phyloP scores from a whole-genome alignment of 2,888 invertebrate genomes.

The Cryptosula pallasiana region DNA sequence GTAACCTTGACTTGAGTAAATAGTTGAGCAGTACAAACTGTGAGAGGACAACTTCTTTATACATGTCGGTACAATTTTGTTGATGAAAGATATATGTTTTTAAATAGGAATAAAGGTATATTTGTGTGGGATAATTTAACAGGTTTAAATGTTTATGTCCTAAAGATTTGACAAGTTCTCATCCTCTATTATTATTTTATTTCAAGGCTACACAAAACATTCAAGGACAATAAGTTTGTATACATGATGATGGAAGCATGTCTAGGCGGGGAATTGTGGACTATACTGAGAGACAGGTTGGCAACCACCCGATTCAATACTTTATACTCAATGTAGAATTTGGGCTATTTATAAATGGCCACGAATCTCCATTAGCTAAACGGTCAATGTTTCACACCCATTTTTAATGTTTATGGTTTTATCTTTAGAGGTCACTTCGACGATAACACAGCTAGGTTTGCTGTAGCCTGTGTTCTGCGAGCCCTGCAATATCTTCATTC shows the following conservation, averaged over 20 bases:
- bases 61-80: no score
- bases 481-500: conserved; percentile 94
- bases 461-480: conserved; percentile 80
- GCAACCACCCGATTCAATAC: neutral
- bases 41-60: no score
- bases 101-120: no score
- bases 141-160: no score
- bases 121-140: no score
- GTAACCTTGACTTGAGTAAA: neutral
- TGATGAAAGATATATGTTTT: no score
- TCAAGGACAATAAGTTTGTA: conserved; percentile 82
- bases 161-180: no score
- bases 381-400: no score
- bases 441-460: conserved; percentile 59
- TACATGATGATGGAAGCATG: conserved; percentile 93
- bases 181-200: no score
- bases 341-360: no score
- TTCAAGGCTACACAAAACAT: conserved; percentile 77
- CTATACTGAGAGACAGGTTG: conserved; percentile 74
- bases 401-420: neutral
- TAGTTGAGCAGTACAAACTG: neutral
- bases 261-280: conserved; percentile 91
- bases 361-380: no score
- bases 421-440: conserved; percentile 38
- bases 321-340: neutral